These are phyloP conservation scores for Pterophyllum scalare DNA, from an alignment of 2,113 vertebrate genomes.

Conservation along the genomic window DNA sequence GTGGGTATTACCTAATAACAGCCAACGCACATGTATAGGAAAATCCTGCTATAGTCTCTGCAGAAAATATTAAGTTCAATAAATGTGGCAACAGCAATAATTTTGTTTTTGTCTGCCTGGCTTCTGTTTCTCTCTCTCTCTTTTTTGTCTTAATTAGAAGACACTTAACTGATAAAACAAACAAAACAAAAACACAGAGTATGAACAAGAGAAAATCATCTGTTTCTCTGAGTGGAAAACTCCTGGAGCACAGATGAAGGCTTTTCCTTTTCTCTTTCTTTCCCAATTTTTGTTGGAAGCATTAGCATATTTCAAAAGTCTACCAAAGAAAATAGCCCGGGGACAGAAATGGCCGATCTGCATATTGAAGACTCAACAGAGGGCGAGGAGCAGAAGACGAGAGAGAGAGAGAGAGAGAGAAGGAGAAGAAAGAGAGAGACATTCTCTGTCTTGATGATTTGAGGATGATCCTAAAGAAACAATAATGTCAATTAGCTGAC, in stretches of 20 bases:
- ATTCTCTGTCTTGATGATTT: slow-evolving; percentile 40
- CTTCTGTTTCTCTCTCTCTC: slow-evolving; percentile 27
- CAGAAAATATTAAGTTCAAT: not conserved
- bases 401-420: slow-evolving; percentile 27
- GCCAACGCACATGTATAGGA: not conserved
- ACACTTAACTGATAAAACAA: slow-evolving; percentile 58
- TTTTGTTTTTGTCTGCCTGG: slow-evolving; percentile 26
- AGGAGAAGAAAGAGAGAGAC: slow-evolving; percentile 36
- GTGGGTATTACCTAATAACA: not conserved
- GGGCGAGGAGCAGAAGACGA: slow-evolving; percentile 30
- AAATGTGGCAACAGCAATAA: not conserved
- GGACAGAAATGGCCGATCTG: slow-evolving; percentile 73
- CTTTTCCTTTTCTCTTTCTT: slow-evolving; percentile 60
- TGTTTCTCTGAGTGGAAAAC: slow-evolving; percentile 69
- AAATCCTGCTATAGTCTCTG: not conserved
- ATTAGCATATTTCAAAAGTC: slow-evolving; percentile 81
- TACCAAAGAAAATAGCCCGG: slow-evolving; percentile 79
- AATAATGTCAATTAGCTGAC: slow-evolving; percentile 62
- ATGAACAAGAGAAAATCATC: slow-evolving; percentile 63
- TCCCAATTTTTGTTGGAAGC: slow-evolving; percentile 68
- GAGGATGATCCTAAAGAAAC: slow-evolving; percentile 56
- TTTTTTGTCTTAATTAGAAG: slow-evolving; percentile 48
- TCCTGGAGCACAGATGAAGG: slow-evolving; percentile 74
- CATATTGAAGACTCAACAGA: slow-evolving; percentile 74
- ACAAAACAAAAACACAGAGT: slow-evolving; percentile 44